phyloP scores from a whole-genome alignment of 1,140 invertebrate species.

The Cotesia vestalis region DNA sequence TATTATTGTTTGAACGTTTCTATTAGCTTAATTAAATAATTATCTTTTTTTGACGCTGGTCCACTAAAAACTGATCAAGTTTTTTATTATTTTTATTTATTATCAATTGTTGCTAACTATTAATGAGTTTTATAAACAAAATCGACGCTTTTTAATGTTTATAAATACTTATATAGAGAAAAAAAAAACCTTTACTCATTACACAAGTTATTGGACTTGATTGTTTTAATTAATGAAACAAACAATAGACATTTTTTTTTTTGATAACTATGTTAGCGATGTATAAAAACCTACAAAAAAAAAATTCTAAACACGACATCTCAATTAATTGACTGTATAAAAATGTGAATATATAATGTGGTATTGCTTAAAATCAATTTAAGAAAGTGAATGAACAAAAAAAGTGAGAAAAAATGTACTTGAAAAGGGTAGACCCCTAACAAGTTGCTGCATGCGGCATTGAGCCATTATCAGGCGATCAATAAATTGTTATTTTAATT shows the following conservation, averaged over 20 bases:
- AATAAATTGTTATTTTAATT: conserved; percentile 39
- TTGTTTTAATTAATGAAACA: no score
- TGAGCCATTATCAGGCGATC: conserved; percentile 37
- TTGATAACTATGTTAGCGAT: no score
- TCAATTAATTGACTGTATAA: neutral
- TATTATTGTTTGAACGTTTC: conserved; percentile 25
- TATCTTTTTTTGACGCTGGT: neutral
- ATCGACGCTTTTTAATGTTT: conserved; percentile 3
- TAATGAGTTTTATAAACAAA: neutral
- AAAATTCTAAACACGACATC: neutral
- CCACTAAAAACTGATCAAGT: neutral
- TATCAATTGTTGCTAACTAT: neutral
- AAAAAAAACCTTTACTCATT: neutral
- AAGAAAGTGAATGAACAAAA: conserved; percentile 7
- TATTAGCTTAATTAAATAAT: conserved; percentile 10
- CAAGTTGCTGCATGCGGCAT: conserved; percentile 38
- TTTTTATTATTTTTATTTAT: conserved; percentile 15
- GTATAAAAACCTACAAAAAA: neutral
- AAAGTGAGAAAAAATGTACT: conserved; percentile 25
- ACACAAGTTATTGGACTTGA: no score
- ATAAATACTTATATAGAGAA: conserved; percentile 25
- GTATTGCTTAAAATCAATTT: neutral
- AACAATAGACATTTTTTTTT: no score
- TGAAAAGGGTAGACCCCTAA: conserved; percentile 36
- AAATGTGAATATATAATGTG: conserved; percentile 25